Percentiles rank a stretch among this genome's conserved stretches.
phyloP scores from a whole-genome alignment of 1,140 invertebrate species.

The Cyphomyrmex costatus region DNA sequence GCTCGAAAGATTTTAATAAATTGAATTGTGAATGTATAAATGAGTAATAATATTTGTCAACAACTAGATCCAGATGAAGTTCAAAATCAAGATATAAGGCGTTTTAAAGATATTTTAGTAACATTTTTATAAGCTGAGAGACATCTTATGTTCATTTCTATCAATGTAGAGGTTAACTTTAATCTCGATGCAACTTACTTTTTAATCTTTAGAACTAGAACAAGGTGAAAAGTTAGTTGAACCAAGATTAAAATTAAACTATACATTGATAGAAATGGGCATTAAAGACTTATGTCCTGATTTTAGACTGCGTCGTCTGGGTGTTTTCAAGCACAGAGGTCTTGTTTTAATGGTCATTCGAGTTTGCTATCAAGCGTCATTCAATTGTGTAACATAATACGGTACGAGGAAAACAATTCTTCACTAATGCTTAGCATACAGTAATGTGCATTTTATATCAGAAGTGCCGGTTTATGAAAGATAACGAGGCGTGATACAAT shows the following conservation, averaged over 20 bases:
- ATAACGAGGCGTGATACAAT: not conserved
- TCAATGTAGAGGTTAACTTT: too few species aligned
- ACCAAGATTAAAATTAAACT: too few species aligned
- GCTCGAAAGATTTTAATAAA: not conserved
- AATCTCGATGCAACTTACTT: too few species aligned
- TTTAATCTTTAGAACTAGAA: too few species aligned
- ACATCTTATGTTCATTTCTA: too few species aligned
- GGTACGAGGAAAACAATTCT: not conserved
- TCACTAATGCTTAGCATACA: not conserved
- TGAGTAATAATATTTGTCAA: not conserved
- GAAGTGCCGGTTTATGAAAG: not conserved
- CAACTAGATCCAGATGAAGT: not conserved
- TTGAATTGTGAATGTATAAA: not conserved
- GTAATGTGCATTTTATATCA: not conserved
- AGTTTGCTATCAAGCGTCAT: not conserved
- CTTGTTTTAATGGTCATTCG: not conserved
- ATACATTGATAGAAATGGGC: too few species aligned
- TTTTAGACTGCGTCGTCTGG: too few species aligned
- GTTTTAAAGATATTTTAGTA: too few species aligned
- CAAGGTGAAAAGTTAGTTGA: too few species aligned
- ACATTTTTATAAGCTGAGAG: too few species aligned
- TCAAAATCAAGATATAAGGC: too few species aligned
- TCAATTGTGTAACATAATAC: slow-evolving; percentile 11
- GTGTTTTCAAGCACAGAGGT: not conserved
- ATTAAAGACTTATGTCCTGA: too few species aligned